These are phyloP conservation scores for Neopelma chrysocephalum DNA, from an alignment of 2,797 vertebrate species.

Conservation along the genomic window DNA sequence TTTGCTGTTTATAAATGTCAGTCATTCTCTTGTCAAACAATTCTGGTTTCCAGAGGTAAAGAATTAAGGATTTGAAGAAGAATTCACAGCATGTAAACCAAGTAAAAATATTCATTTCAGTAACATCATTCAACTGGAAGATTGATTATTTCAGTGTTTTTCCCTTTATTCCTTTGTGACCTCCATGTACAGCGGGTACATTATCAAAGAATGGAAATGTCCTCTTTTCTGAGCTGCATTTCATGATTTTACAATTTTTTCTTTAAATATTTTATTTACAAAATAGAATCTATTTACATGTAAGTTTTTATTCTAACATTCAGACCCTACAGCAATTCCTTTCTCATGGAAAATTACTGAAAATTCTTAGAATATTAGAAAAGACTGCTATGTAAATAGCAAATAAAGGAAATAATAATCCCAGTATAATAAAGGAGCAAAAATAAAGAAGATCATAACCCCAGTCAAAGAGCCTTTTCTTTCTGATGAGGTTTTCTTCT, in stretches of 20 bases:
- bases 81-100: not conserved
- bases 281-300: not conserved
- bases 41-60: not conserved
- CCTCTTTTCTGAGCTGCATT: not conserved
- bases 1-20: slow-evolving; percentile 28
- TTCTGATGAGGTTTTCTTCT: not conserved
- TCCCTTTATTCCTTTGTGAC: not conserved
- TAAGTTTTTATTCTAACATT: not conserved
- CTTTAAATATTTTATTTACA: not conserved
- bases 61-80: not conserved
- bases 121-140: not conserved
- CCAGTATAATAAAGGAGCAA: not conserved
- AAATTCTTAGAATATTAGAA: not conserved
- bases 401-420: not conserved
- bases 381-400: not conserved
- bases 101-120: not conserved
- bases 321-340: not conserved
- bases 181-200: not conserved
- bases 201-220: not conserved
- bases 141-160: not conserved
- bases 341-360: not conserved
- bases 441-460: not conserved
- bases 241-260: not conserved
- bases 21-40: not conserved
- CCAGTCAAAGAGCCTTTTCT: not conserved